These are phyloP conservation scores for Motacilla tschutschensis DNA, from an alignment of 2,113 vertebrate species.

Conservation along the genomic window DNA sequence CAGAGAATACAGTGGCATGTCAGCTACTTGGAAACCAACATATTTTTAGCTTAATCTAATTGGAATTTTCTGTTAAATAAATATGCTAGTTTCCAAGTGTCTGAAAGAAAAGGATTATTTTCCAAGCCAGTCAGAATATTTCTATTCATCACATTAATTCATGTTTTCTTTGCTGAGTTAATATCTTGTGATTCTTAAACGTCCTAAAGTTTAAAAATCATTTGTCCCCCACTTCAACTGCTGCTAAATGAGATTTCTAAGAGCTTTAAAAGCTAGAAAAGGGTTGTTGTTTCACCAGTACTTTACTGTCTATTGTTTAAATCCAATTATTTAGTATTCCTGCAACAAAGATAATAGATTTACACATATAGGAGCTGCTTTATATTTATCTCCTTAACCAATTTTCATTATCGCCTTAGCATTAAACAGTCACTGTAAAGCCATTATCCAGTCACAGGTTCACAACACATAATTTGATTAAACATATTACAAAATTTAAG, in stretches of 20 bases:
- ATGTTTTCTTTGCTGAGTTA: neutral
- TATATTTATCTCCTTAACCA: slow-evolving; percentile 1
- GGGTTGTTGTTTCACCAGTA: neutral
- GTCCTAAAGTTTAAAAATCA: neutral
- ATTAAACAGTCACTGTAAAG: neutral
- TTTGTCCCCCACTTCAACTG: neutral
- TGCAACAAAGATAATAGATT: neutral
- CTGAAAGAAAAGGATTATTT: neutral
- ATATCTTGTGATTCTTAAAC: neutral
- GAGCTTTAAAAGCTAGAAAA: neutral
- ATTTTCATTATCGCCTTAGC: neutral
- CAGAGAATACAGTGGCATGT: neutral
- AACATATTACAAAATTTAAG: neutral
- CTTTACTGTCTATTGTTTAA: slow-evolving; percentile 26
- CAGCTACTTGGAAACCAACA: neutral
- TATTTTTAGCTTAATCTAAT: neutral
- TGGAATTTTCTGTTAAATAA: neutral
- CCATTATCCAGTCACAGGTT: neutral
- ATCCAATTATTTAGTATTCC: slow-evolving; percentile 1
- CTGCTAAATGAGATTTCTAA: neutral
- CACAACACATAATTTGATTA: slow-evolving; percentile 19
- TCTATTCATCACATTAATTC: neutral
- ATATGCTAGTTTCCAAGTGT: neutral
- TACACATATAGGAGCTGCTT: neutral
- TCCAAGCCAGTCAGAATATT: neutral